Conservation (phyloP, 2,113 vertebrate genomes). For the mouse (Mus musculus) region DNA sequence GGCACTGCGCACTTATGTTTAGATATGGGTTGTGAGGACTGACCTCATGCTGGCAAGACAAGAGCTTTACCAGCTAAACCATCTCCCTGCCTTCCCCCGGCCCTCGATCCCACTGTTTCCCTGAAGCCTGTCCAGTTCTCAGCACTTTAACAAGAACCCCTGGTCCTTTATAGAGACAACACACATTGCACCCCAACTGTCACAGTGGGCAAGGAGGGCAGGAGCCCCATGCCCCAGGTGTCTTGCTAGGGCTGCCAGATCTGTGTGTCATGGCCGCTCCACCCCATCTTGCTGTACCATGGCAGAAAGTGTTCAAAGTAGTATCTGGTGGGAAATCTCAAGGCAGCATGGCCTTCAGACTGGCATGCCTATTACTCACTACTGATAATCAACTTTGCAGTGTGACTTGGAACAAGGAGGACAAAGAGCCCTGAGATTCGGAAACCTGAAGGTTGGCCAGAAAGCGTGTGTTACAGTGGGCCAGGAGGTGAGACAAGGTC, state of each 20-base stretch:
- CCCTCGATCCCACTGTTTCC: neutral
- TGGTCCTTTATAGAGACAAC: neutral
- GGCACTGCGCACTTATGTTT: too few relatives aligned
- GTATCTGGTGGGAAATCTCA: neutral
- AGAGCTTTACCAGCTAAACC: too few relatives aligned
- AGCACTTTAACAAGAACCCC: neutral
- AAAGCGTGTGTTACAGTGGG: neutral
- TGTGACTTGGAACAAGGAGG: neutral
- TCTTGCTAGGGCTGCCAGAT: too few relatives aligned
- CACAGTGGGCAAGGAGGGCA: neutral
- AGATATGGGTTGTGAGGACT: neutral
- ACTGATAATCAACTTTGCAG: neutral
- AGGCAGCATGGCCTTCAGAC: neutral
- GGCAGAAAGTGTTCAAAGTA: neutral
- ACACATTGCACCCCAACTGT: neutral
- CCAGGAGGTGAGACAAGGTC: neutral
- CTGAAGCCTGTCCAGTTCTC: neutral
- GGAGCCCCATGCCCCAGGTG: neutral
- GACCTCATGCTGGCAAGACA: neutral
- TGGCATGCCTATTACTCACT: neutral
- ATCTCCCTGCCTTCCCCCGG: neutral
- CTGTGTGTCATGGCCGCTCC: neutral
- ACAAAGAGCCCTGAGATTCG: neutral
- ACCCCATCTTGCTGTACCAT: neutral
- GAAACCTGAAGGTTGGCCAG: neutral